Evolutionary conservation across 2,888 invertebrate species (phyloP).

Genomic region (Spodoptera littoralis): DNA sequence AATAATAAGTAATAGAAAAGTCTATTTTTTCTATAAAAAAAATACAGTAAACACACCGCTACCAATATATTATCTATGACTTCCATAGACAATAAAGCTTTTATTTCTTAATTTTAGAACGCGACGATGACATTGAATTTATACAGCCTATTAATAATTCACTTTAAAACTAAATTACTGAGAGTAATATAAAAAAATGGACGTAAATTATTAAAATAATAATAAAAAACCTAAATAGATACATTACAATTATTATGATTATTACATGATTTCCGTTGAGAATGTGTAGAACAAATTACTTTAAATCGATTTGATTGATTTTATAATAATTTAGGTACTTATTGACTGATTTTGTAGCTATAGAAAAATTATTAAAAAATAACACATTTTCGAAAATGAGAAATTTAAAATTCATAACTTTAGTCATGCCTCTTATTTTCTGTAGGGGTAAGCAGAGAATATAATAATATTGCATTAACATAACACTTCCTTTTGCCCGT

Average conservation of each 20-base stretch:
- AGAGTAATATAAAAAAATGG: constrained; percentile 39
- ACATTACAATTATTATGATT: constrained; percentile 10
- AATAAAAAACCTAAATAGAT: constrained; percentile 13
- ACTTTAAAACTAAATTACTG: constrained; percentile 17
- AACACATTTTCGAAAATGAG: too few relatives aligned
- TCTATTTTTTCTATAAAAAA: constrained; percentile 1
- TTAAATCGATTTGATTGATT: background rate
- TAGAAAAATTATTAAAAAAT: too few relatives aligned
- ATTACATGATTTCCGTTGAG: constrained; percentile 23
- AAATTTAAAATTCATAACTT: too few relatives aligned
- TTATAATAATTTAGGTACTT: too few relatives aligned
- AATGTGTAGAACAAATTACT: constrained; percentile 17
- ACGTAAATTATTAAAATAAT: constrained; percentile 35
- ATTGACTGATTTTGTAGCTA: too few relatives aligned
- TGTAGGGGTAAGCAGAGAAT: too few relatives aligned
- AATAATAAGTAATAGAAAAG: background rate
- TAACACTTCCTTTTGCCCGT: too few relatives aligned
- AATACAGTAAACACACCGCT: constrained; percentile 31
- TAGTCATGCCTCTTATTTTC: too few relatives aligned
- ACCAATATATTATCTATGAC: constrained; percentile 20
- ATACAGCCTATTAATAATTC: constrained; percentile 39
- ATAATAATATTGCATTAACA: too few relatives aligned
- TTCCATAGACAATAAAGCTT: constrained; percentile 33
- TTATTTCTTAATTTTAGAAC: constrained; percentile 21
- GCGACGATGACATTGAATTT: constrained; percentile 39